Evolutionary conservation across 2,888 invertebrate genomes (phyloP).

Genomic region (Drosophila histrio): DNA sequence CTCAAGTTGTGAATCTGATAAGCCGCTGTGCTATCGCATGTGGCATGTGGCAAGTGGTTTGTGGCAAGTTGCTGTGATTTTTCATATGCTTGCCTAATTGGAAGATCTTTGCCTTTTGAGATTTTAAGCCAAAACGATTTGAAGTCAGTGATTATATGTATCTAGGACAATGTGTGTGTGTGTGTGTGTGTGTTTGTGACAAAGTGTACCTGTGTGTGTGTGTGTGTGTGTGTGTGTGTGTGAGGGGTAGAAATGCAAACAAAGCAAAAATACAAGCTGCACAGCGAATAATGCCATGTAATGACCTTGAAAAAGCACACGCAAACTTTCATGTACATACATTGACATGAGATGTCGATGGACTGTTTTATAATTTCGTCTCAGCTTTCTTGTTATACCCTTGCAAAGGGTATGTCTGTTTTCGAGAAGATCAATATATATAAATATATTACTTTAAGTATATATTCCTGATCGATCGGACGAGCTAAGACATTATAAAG

Average conservation of each 20-base stretch:
- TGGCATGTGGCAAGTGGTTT: neutral
- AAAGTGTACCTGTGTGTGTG: no score
- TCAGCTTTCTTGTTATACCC: conserved; percentile 9
- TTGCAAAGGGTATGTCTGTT: neutral
- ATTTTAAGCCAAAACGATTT: conserved; percentile 31
- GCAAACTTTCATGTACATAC: no score
- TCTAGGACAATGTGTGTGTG: conserved; percentile 1
- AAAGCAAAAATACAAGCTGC: conserved; percentile 26
- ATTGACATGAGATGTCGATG: conserved; percentile 17
- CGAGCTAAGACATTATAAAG: no score
- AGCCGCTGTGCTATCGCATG: neutral
- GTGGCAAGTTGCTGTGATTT: conserved; percentile 7
- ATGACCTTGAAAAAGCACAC: conserved; percentile 57
- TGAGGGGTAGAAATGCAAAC: neutral
- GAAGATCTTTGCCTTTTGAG: conserved; percentile 42
- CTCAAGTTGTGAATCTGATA: neutral
- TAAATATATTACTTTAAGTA: no score
- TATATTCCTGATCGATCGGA: no score
- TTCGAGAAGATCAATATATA: no score
- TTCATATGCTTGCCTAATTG: conserved; percentile 13
- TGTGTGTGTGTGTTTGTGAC: neutral
- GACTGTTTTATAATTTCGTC: conserved; percentile 32
- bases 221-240: neutral
- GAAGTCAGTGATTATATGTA: conserved; percentile 11
- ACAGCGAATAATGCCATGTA: conserved; percentile 25